Conservation (phyloP, 2,888 invertebrate species). For the Pilophorus perplexus region DNA sequence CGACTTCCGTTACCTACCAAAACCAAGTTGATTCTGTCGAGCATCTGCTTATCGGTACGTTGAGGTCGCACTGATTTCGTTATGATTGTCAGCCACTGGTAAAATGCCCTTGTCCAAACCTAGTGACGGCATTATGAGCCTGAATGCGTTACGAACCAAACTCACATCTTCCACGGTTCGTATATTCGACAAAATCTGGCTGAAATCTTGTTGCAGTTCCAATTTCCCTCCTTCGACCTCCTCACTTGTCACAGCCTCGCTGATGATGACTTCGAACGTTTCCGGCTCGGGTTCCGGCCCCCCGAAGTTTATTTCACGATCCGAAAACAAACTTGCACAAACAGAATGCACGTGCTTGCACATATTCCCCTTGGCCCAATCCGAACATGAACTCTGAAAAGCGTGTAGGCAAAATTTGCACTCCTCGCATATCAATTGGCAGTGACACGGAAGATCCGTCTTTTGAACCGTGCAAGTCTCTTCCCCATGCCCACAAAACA, state of each 20-base stretch:
- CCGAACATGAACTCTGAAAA: neutral
- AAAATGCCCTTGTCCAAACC: neutral
- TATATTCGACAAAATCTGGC: neutral
- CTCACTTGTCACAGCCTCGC: neutral
- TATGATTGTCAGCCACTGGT: too few relatives aligned
- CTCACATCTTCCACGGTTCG: neutral
- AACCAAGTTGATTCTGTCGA: too few relatives aligned
- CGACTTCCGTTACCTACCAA: too few relatives aligned
- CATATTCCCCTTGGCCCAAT: neutral
- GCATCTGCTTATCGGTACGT: too few relatives aligned
- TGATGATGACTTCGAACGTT: neutral
- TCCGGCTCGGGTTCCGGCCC: neutral
- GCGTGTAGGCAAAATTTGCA: neutral
- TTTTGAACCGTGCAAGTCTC: neutral
- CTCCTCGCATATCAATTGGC: neutral
- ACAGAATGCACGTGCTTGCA: constrained; percentile 11
- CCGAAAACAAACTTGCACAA: neutral
- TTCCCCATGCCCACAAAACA: neutral
- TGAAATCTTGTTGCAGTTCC: constrained; percentile 1
- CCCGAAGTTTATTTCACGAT: neutral
- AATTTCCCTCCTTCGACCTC: neutral
- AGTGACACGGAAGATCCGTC: neutral
- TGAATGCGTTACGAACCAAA: constrained; percentile 9
- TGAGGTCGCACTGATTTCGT: too few relatives aligned
- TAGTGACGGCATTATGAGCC: constrained; percentile 6